phyloP scores from a whole-genome alignment of 2,888 invertebrate genomes.

The Elysia crispata region DNA sequence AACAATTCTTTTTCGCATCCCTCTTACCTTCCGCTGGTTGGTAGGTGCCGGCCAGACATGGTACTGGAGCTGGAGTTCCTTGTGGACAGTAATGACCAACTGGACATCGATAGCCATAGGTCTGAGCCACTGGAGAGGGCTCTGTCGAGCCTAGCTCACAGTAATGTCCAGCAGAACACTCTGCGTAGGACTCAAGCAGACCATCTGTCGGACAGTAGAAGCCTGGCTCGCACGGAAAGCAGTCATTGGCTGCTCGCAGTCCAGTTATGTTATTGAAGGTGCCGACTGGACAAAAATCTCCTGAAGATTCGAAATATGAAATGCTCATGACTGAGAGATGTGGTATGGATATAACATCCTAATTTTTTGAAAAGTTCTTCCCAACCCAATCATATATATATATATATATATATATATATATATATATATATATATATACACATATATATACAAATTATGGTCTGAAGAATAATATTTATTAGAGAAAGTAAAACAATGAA shows the following conservation, averaged over 20 bases:
- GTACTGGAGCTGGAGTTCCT: conserved; percentile 67
- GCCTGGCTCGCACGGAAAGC: conserved; percentile 71
- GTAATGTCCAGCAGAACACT: conserved; percentile 72
- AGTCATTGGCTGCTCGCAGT: conserved; percentile 62
- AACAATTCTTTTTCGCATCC: too few species aligned
- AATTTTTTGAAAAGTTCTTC: too few species aligned
- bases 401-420: too few species aligned
- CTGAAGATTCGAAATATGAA: conserved; percentile 51
- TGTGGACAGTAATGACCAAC: conserved; percentile 71
- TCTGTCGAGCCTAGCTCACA: conserved; percentile 66
- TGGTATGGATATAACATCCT: too few species aligned
- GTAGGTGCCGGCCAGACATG: conserved; percentile 71
- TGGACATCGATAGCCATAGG: conserved; percentile 71
- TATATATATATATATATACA: too few species aligned
- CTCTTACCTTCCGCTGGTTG: conserved; percentile 65
- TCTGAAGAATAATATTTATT: too few species aligned
- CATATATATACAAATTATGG: too few species aligned
- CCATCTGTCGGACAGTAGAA: conserved; percentile 69
- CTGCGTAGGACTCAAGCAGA: conserved; percentile 58
- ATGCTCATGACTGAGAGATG: too few species aligned
- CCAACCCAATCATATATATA: too few species aligned
- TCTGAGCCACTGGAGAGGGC: conserved; percentile 62
- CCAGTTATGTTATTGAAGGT: conserved; percentile 73
- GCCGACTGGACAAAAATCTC: conserved; percentile 66
- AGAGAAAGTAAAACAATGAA: too few species aligned